Percentiles rank a stretch among this genome's conserved stretches.
Conservation (phyloP, 2,888 invertebrate species). For the Drosophila stalkeri region DNA sequence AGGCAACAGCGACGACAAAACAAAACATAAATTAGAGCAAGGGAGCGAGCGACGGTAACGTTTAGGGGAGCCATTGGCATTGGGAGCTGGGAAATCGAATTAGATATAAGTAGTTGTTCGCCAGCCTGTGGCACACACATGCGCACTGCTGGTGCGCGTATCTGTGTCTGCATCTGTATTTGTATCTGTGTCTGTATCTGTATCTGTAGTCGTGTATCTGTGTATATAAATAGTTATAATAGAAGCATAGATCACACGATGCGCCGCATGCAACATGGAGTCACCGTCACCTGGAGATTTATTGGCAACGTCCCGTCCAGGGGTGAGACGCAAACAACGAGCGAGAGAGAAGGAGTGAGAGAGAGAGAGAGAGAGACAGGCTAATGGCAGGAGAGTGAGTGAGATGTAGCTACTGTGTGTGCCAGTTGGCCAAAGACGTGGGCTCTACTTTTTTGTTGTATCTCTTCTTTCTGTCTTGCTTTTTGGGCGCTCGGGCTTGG, state of each 20-base stretch:
- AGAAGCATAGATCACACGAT: slow-evolving; percentile 84
- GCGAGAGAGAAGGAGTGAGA: slow-evolving; percentile 2
- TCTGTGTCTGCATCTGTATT: slow-evolving; percentile 28
- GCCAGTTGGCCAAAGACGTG: slow-evolving; percentile 47
- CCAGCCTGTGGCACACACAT: slow-evolving; percentile 38
- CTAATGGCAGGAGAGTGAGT: slow-evolving; percentile 4
- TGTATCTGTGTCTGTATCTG: slow-evolving; percentile 25
- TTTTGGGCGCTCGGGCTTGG: slow-evolving; percentile 27
- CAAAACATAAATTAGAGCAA: slow-evolving; percentile 72
- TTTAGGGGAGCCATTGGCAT: slow-evolving; percentile 18
- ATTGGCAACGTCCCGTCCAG: slow-evolving; percentile 76
- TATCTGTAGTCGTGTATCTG: slow-evolving; percentile 27
- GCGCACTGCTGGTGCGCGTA: slow-evolving; percentile 37
- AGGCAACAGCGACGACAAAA: slow-evolving; percentile 60
- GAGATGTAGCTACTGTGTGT: slow-evolving; percentile 36
- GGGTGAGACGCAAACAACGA: slow-evolving; percentile 57
- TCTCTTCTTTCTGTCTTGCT: slow-evolving; percentile 15
- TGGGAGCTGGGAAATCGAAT: slow-evolving; percentile 61
- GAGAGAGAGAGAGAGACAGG: slow-evolving; percentile 1
- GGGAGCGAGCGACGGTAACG: slow-evolving; percentile 21
- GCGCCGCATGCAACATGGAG: slow-evolving; percentile 83
- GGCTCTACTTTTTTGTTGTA: slow-evolving; percentile 36
- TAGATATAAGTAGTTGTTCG: slow-evolving; percentile 67
- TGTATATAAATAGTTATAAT: slow-evolving; percentile 81
- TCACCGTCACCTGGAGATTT: slow-evolving; percentile 84